These are phyloP conservation scores for Etheostoma cragini DNA, from an alignment of 2,113 vertebrate genomes.

Conservation along the genomic window DNA sequence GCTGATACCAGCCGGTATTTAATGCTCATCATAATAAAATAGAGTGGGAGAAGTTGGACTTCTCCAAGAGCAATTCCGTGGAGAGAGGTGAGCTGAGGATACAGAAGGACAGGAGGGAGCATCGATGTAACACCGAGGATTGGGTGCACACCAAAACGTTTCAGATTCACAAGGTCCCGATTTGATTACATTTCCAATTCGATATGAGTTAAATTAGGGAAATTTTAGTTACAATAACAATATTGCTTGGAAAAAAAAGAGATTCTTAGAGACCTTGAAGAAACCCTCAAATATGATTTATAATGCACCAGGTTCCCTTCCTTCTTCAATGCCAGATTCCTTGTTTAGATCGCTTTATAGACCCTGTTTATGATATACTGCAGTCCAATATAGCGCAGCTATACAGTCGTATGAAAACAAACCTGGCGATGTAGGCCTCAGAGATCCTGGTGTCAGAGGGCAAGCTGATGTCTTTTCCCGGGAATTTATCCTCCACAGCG, in stretches of 20 bases:
- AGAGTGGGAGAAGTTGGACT: neutral
- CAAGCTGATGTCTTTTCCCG: slow-evolving; percentile 92
- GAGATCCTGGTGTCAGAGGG: slow-evolving; percentile 90
- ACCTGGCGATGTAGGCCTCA: slow-evolving; percentile 91
- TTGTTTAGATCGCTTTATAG: neutral
- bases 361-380: neutral
- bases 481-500: slow-evolving; percentile 92
- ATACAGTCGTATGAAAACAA: neutral
- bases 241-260: no score
- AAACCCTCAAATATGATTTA: no score
- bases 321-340: neutral
- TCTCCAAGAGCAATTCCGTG: neutral
- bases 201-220: no score
- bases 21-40: slow-evolving; percentile 36
- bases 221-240: no score
- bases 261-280: no score
- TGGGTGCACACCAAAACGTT: neutral
- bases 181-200: no score
- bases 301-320: no score
- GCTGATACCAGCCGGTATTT: slow-evolving; percentile 38
- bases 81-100: slow-evolving; percentile 38
- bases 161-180: no score
- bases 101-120: neutral
- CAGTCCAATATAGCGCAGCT: neutral
- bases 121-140: neutral